Conservation (phyloP, 1,140 invertebrate genomes). For the Paralvinella palmiformis region DNA sequence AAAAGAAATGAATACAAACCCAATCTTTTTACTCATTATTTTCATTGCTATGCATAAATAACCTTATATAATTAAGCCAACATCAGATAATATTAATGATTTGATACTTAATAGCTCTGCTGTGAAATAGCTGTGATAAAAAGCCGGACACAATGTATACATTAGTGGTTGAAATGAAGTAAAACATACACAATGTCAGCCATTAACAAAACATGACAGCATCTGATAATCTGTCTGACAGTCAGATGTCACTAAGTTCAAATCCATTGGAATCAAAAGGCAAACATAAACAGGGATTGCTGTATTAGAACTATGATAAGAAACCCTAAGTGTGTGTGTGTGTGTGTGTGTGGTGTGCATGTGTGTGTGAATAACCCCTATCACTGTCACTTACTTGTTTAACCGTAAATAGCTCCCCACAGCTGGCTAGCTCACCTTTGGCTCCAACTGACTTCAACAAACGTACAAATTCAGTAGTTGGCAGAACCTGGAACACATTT, state of each 20-base stretch:
- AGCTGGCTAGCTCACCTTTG: background rate
- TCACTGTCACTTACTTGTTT: conserved; percentile 7
- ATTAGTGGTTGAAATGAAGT: no score
- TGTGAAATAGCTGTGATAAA: no score
- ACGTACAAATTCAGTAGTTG: conserved; percentile 7
- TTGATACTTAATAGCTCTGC: no score
- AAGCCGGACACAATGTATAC: no score
- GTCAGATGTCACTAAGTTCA: background rate
- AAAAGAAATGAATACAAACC: no score
- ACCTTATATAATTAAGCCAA: no score
- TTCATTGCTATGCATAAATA: no score
- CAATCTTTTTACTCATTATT: no score
- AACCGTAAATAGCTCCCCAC: conserved; percentile 14
- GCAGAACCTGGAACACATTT: conserved; percentile 13
- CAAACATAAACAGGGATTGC: background rate
- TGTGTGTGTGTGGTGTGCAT: no score
- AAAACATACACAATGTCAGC: background rate
- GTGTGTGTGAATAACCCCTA: background rate
- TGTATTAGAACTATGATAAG: background rate
- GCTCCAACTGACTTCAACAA: conserved; percentile 11
- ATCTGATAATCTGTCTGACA: background rate
- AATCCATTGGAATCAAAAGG: background rate
- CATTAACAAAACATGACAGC: background rate
- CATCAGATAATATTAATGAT: no score
- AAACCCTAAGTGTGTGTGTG: background rate